Conservation (phyloP, 2,113 vertebrate genomes). For the Callopanchax toddi region DNA sequence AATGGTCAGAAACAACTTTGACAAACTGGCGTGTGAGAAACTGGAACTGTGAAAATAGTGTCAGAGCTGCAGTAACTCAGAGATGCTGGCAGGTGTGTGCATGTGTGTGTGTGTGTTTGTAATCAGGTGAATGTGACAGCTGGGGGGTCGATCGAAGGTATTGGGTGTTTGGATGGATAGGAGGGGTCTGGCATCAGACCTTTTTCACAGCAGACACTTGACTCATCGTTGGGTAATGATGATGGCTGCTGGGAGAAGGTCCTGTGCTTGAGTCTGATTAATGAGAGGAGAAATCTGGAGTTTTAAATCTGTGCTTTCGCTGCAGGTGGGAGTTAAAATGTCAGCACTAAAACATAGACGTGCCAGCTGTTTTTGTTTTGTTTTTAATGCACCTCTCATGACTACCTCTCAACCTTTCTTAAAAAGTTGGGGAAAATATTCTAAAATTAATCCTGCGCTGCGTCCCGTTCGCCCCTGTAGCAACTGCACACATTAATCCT, state of each 20-base stretch:
- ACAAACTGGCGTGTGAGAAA: constrained; percentile 15
- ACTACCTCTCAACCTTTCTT: no score
- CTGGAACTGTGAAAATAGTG: background rate
- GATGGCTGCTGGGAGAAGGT: background rate
- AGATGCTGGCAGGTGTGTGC: background rate
- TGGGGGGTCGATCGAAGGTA: constrained; percentile 1
- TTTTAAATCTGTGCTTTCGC: background rate
- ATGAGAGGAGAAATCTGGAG: background rate
- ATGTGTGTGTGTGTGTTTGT: constrained; percentile 2
- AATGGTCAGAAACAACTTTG: constrained; percentile 12
- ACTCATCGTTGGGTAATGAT: background rate
- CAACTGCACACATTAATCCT: no score
- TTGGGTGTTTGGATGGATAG: constrained; percentile 4
- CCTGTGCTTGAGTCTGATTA: background rate
- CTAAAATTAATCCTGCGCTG: no score
- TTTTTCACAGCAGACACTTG: background rate
- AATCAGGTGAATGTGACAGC: background rate
- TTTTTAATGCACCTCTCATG: no score
- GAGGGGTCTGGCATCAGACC: background rate
- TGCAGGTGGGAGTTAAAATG: background rate
- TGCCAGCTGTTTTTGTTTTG: background rate
- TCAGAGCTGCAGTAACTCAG: background rate
- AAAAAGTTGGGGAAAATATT: no score
- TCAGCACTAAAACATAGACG: background rate
- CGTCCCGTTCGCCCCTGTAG: no score